Base-by-base conservation (phyloP, 64 coral and sea anemone genomes). In the Catalaphyllia jardinei region DNA sequence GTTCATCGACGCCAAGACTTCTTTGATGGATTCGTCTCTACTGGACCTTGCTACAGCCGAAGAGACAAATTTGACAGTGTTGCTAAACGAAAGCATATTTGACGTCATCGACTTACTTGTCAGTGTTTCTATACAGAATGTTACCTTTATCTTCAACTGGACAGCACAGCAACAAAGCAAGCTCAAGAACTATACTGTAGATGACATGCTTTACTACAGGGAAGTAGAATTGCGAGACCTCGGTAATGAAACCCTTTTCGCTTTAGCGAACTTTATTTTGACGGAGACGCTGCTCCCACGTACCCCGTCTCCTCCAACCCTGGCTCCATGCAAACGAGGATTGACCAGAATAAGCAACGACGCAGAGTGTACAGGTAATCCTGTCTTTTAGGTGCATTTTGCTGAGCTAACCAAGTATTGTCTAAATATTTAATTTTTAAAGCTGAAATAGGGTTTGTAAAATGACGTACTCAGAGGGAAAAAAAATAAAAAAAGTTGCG, bases 71-170 rank as follows among this genome's bases (percentile, higher is more conserved):
- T 67, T 89, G 12, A 77, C 82, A 15, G 77, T 57, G 10, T 79
- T 96, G 2, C 39, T 51, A n/a, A 87, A 92, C 60, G 46, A 33
- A 60, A 93, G 57, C 31, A 75, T 92, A 16, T 69, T 96, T 10
- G 79, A 90, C 24, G 72, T 96, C 15, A 79, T 90, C 8, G 27
- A 74, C 38, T 16, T 62, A 63, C 25, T 89, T 50, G 73, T 90
- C 62, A 89, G 13, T 62, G 52, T 75, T 24, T 72, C 94, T 4
- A 62, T 83, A 0, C 51, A 76, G 39, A 96, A 93, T 35, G 42
- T 93, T 86, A 93, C 91, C 20, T 79, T 90, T 14, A 87, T 96
- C 30, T 89, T 93, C 69, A 82, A 71, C 31, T 96, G 94, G 94
- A 69, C 79, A 16, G 28, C 52, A 25, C 4, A 80, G 20, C 52